Base-by-base conservation (phyloP, 2,888 invertebrate genomes). In the Ditula angustiorana region DNA sequence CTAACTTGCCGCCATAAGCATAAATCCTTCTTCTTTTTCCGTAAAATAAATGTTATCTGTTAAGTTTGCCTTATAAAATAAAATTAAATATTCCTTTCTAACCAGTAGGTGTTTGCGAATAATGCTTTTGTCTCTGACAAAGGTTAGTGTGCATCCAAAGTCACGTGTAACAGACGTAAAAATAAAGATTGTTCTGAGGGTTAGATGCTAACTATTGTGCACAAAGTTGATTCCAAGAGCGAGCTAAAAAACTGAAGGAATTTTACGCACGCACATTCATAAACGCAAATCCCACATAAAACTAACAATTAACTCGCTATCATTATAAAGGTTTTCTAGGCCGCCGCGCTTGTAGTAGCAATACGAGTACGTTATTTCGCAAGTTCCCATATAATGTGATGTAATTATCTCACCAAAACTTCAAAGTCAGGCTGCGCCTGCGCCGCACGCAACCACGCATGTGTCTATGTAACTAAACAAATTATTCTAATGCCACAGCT, bases 391-490 rank as follows among this genome's bases (percentile, higher is more conserved):
- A 80, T 78, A 83, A 78, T 80, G 75, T 78, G 74, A 77, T 69
- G 79, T 85, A 83, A 88, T 88, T 87, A 85, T 82, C 78, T 74
- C 79, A 75, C 75, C 76, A 80, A 84, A 84, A 83, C 58, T 59
- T 53, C 76, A 78, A 74, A 69, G 69, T 68, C 69, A 69, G 64
- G 78, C 69, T 69, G 56, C 28, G 24, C 21, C 23, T 8, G 16
- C 10, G 33, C 68, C 59, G 72, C 86, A 87, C 82, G 85, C 85
- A 82, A 81, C 72, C 73, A 77, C 79, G 84, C 86, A 78, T 85
- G 83, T 77, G 74, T 75, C 75, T 76, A 75, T 74, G 72, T 81
- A 78, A 82, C 78, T 78, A 79, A 68, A 77, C 75, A 80, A 82
- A 87, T 88, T 85, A 85, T 82, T 81, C 78, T 71, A 62, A 80